A percentile compares a stretch with the other conserved stretches of the same genome.
Evolutionary conservation across 1,140 invertebrate species (phyloP).

Genomic region (Drosophila bocki): DNA sequence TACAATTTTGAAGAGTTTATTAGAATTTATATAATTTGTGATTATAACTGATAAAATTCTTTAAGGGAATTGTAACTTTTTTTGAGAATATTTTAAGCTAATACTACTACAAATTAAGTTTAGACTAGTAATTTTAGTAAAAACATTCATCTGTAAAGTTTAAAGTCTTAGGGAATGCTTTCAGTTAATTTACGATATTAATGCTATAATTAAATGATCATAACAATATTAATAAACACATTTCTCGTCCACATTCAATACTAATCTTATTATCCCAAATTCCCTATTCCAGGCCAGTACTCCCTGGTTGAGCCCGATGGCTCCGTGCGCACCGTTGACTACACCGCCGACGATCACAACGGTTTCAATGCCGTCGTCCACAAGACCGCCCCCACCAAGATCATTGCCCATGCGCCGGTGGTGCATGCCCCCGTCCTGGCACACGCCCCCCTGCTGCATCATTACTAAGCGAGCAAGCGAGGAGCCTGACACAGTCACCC

Average conservation of each 20-base stretch:
- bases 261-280: too few species aligned
- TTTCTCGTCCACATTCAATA: too few species aligned
- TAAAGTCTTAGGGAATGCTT: too few species aligned
- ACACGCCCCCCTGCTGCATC: conserved; percentile 74
- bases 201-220: not conserved
- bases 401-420: conserved; percentile 76
- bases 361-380: conserved; percentile 87
- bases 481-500: conserved; percentile 42
- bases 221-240: not conserved
- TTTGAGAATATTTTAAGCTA: too few species aligned
- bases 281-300: conserved; percentile 85
- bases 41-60: too few species aligned
- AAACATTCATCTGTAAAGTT: too few species aligned
- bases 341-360: conserved; percentile 90
- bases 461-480: conserved; percentile 58
- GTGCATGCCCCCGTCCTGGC: conserved; percentile 69
- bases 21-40: too few species aligned
- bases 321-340: conserved; percentile 88
- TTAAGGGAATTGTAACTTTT: too few species aligned
- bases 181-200: not conserved
- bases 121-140: too few species aligned
- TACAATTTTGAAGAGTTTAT: too few species aligned
- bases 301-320: conserved; percentile 87
- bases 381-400: conserved; percentile 85
- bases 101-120: too few species aligned